phyloP scores from a whole-genome alignment of 2,113 vertebrate species.

The Nyctereutes procyonoides region DNA sequence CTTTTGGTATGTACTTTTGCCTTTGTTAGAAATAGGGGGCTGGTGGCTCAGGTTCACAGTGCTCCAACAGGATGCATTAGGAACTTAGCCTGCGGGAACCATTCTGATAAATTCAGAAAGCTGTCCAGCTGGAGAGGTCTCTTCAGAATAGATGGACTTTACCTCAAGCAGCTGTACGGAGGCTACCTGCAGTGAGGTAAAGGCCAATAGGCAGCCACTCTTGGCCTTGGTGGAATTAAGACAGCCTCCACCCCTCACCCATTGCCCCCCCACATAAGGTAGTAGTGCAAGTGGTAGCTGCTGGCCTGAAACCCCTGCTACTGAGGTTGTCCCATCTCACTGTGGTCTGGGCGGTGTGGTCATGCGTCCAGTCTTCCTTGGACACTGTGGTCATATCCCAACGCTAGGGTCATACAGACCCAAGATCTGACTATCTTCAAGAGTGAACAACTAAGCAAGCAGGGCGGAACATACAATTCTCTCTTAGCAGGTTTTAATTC shows the following conservation, averaged over 20 bases:
- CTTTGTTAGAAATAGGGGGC: background rate
- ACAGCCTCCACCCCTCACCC: background rate
- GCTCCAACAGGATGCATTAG: background rate
- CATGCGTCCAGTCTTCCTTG: background rate
- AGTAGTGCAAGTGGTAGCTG: too few relatives aligned
- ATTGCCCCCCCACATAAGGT: background rate
- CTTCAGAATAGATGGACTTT: accelerated
- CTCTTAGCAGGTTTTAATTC: background rate
- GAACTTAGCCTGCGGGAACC: background rate
- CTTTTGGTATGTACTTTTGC: background rate
- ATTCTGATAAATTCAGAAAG: background rate
- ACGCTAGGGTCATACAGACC: background rate
- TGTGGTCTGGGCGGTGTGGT: background rate
- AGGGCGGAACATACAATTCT: background rate
- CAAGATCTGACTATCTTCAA: background rate
- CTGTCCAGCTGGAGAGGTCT: background rate
- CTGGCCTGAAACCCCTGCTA: accelerated
- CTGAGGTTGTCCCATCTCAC: background rate
- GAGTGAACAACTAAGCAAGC: background rate
- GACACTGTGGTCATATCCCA: background rate
- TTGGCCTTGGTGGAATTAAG: background rate
- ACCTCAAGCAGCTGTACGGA: accelerated
- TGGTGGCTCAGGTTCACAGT: background rate
- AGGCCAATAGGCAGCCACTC: background rate
- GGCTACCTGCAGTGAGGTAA: background rate